Evolutionary conservation across 2,797 vertebrate species (phyloP), one percentile per base, ranked within the genome.

Genomic region (Notolabrus celidotus): DNA sequence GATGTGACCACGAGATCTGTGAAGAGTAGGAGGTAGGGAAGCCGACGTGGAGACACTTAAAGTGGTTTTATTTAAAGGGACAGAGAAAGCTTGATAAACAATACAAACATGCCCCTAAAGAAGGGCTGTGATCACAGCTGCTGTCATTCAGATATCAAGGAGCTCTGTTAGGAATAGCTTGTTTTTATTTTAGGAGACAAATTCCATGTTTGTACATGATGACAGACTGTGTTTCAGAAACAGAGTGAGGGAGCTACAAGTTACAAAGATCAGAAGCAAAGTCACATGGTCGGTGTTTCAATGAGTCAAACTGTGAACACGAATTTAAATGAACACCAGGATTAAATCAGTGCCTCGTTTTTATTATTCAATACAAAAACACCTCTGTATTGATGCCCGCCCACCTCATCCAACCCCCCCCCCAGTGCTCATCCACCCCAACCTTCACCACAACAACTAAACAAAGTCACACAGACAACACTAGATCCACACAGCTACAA

Each of bases 331-430:
- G 1, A 51, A 77, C 45, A 77, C 16, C 25, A 58, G 47, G 16
- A 67, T 63, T 33, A 68, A 68, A 66, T 59, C 63, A 77, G 54
- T 77, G 69, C 61, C 60, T 67, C 8, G 7, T 65, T 76, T 90
- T 86, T 88, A 79, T 84, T 80, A 63, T 58, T 60, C 50, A 75
- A 81, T 85, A 86, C 51, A 71, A 89, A 88, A 86, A 80, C 56
- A 45, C 56, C 31, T 76, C 45, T 67, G 58, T 67, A 23, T 63
- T 57, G 63, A 77, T 53, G 31, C 22, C 23, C 23, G 10, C 68
- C 50, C 46, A 3, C 7, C 33, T 3, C 34, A 36, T 36, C 12
- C n/a, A n/a, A 36, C 10, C 57, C 34, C 29, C 51, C 64, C 64
- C 60, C 17, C 36, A 47, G 65, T 54, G 11, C 61, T 46, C 41